Conservation (phyloP, 2,113 vertebrate species). For the Hepsetus odoe region DNA sequence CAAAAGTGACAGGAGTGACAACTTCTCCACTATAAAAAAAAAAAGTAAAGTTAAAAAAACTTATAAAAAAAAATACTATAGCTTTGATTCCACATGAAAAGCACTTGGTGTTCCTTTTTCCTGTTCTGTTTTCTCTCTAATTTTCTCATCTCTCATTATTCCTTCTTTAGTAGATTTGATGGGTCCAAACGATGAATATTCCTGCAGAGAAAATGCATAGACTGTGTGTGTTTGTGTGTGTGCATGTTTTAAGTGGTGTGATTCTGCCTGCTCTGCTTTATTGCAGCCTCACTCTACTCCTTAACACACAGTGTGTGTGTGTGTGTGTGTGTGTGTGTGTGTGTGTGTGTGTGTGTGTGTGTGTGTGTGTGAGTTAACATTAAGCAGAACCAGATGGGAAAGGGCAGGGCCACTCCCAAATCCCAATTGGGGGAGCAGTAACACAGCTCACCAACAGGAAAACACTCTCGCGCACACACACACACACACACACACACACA, state of each 20-base stretch:
- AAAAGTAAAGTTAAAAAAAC: too few relatives aligned
- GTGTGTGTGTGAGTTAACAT: conserved; percentile 26
- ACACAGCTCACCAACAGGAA: background rate
- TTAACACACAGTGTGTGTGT: conserved; percentile 43
- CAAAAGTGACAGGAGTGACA: too few relatives aligned
- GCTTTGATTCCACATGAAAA: too few relatives aligned
- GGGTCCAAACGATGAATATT: background rate
- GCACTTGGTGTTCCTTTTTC: too few relatives aligned
- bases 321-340: conserved; percentile 57
- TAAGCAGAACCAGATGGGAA: conserved; percentile 48
- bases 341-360: conserved; percentile 54
- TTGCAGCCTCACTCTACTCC: conserved; percentile 21
- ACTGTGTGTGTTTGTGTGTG: conserved; percentile 2
- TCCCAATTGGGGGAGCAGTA: background rate
- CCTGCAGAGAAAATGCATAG: too few relatives aligned
- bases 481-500: background rate
- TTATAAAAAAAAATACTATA: too few relatives aligned
- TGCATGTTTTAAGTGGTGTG: background rate
- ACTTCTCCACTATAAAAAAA: too few relatives aligned
- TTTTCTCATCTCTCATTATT: too few relatives aligned
- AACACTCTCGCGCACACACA: conserved; percentile 37
- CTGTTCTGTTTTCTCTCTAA: background rate
- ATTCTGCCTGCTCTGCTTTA: background rate
- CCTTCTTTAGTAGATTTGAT: too few relatives aligned
- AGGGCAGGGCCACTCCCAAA: conserved; percentile 20